phyloP scores from a whole-genome alignment of 2,113 vertebrate species.

The Hippoglossus stenolepis region DNA sequence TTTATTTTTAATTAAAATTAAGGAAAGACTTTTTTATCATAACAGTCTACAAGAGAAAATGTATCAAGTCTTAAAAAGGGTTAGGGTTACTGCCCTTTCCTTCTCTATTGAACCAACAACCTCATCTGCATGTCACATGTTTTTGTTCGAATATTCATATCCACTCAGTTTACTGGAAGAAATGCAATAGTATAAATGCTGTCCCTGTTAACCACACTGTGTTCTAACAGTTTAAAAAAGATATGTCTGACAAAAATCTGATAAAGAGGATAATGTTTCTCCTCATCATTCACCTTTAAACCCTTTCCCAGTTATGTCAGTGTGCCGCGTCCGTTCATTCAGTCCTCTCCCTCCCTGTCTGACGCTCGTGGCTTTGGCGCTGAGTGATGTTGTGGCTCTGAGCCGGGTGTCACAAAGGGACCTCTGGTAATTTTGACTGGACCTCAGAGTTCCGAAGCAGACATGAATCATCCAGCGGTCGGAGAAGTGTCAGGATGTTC shows the following conservation, averaged over 20 bases:
- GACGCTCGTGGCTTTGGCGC: conserved; percentile 53
- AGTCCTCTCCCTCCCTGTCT: conserved; percentile 29
- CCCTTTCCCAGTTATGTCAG: conserved; percentile 12
- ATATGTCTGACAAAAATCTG: background rate
- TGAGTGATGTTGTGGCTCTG: conserved; percentile 41
- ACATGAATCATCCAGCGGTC: conserved; percentile 69
- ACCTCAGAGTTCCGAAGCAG: conserved; percentile 59
- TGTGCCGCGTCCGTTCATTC: conserved; percentile 6
- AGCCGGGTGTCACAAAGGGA: conserved; percentile 50
- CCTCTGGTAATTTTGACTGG: conserved; percentile 56
- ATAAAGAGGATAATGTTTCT: background rate
- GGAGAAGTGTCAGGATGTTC: conserved; percentile 71
- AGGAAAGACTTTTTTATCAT: too few species aligned
- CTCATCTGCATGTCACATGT: too few species aligned
- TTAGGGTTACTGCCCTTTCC: too few species aligned
- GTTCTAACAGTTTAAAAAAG: background rate
- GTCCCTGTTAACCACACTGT: background rate
- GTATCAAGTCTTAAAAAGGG: too few species aligned
- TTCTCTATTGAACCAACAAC: too few species aligned
- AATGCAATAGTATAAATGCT: background rate
- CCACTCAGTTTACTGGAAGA: too few species aligned
- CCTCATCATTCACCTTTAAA: conserved; percentile 22
- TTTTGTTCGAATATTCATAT: too few species aligned
- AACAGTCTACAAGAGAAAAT: too few species aligned
- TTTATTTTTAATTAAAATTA: too few species aligned